Conservation (phyloP, 2,888 invertebrate genomes). For the Ashinkailepas kermadecensis region DNA sequence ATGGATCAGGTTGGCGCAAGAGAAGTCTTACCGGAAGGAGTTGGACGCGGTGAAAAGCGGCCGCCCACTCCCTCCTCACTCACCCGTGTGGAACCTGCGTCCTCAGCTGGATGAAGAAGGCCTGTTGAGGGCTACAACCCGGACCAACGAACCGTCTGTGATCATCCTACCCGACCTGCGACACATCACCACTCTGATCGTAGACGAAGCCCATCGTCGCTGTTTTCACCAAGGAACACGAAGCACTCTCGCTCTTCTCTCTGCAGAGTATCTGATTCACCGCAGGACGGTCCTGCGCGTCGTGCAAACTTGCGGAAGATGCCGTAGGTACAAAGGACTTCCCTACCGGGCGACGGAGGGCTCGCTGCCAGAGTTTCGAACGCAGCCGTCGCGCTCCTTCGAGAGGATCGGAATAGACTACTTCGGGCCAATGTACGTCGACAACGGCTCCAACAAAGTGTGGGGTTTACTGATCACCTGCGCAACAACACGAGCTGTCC, state of each 20-base stretch:
- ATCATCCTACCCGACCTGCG: not conserved
- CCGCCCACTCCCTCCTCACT: not conserved
- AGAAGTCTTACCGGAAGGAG: not conserved
- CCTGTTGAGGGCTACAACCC: not conserved
- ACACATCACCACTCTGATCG: not conserved
- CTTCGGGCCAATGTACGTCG: not conserved
- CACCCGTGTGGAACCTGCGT: not conserved
- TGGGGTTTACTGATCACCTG: not conserved
- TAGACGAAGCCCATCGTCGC: not conserved
- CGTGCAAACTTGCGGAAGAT: not conserved
- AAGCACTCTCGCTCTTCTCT: not conserved
- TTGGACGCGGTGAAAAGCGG: not conserved
- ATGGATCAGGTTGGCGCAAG: not conserved
- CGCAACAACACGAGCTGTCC: not conserved
- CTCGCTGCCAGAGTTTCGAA: not conserved
- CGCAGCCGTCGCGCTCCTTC: not conserved
- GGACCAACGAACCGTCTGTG: not conserved
- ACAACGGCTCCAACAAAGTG: not conserved
- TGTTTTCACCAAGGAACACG: not conserved
- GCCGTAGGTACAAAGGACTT: not conserved
- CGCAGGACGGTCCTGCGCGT: not conserved
- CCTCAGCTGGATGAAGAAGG: not conserved
- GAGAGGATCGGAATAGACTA: not conserved
- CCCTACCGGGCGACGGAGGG: not conserved
- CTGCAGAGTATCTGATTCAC: not conserved